Conservation (phyloP, 2,113 vertebrate species). For the Neopipo cinnamomea region DNA sequence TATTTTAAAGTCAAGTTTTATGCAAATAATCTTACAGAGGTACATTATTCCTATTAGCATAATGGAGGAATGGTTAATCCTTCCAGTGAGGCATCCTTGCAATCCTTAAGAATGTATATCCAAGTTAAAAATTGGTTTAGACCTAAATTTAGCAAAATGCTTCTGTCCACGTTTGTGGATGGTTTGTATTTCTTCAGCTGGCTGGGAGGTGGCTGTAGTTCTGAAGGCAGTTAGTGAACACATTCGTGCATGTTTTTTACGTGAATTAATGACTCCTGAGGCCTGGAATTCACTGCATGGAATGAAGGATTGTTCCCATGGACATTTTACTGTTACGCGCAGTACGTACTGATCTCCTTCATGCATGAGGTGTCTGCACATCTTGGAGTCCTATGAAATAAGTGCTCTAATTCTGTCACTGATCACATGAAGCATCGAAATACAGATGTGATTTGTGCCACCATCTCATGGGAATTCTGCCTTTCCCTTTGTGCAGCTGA, state of each 20-base stretch:
- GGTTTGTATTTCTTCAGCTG: background rate
- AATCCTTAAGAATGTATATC: background rate
- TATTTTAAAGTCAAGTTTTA: background rate
- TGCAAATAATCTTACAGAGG: slow-evolving; percentile 46
- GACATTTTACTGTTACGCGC: background rate
- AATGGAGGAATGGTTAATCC: background rate
- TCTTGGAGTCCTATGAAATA: background rate
- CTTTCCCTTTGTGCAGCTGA: slow-evolving; percentile 74
- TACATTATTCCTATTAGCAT: slow-evolving; percentile 48
- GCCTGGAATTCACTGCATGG: slow-evolving; percentile 26
- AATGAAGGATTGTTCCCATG: background rate
- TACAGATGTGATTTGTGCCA: accelerated
- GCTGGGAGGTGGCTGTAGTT: no score
- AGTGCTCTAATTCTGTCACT: background rate
- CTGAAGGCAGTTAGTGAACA: background rate
- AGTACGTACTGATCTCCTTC: background rate
- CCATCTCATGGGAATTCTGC: background rate
- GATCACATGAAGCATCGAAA: background rate
- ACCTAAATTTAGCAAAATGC: background rate
- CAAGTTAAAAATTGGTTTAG: background rate
- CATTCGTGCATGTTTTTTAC: background rate
- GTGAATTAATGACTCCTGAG: background rate
- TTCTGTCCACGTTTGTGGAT: background rate
- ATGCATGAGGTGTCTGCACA: slow-evolving; percentile 39
- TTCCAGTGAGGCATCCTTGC: background rate